A percentile compares a stretch with the other conserved stretches of the same genome.
phyloP scores from a whole-genome alignment of 2,113 vertebrate genomes.

The Phylloscopus trochilus region DNA sequence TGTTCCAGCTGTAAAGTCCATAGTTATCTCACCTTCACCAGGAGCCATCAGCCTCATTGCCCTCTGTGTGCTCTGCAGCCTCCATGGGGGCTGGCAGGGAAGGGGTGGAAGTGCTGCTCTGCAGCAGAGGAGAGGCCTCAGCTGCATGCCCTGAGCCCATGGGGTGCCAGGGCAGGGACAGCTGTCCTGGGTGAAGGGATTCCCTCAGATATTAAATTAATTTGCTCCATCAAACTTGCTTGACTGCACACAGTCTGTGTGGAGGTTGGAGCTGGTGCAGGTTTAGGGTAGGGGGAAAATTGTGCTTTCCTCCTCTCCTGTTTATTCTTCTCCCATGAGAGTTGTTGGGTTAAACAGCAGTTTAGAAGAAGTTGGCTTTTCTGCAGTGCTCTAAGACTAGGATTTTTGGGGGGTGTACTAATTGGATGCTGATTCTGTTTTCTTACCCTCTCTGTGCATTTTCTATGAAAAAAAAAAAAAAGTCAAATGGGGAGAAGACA shows the following conservation, averaged over 20 bases:
- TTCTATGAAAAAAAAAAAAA: background rate
- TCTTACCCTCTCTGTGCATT: background rate
- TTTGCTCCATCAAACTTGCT: background rate
- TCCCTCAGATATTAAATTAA: background rate
- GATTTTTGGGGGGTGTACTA: accelerated
- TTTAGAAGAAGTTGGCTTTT: background rate
- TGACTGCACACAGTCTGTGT: accelerated
- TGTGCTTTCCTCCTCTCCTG: accelerated
- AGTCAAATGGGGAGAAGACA: background rate
- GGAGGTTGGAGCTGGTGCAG: background rate
- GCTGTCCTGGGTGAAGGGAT: background rate
- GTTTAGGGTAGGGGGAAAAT: background rate
- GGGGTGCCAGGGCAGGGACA: background rate
- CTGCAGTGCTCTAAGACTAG: background rate
- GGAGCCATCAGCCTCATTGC: background rate
- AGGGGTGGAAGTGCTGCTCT: background rate
- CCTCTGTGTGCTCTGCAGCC: background rate
- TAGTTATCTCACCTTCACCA: background rate
- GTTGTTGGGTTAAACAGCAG: background rate
- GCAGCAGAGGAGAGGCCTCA: background rate
- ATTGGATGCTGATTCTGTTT: background rate
- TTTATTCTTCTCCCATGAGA: accelerated
- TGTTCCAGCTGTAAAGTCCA: background rate
- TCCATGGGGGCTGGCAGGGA: background rate
- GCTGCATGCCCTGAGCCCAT: background rate